Evolutionary conservation across 2,797 vertebrate genomes (phyloP), one percentile per base, ranked within the genome.

Genomic region (Spinibarbus caldwelli): DNA sequence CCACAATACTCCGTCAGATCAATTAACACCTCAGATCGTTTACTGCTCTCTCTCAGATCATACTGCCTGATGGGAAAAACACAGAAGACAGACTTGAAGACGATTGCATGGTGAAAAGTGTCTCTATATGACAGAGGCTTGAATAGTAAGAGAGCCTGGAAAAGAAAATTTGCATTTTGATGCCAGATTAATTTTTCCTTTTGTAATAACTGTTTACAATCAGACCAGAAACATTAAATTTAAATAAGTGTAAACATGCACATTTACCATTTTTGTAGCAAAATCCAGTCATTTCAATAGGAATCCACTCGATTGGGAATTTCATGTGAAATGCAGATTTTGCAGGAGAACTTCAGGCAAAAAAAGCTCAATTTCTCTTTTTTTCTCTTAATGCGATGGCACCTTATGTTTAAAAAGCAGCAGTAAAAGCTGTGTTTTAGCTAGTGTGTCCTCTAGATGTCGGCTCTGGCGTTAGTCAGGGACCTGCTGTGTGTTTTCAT

Each of bases 1-100:
- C 98, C 98, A 2, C 98, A 99, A 91, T 97, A 99, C 90, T 99
- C 97, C 0, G 98, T 99, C 88, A 99, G 95, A 92, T 99, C 98
- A 6, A 99, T 98, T 67, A 99, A 95, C 34, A 99, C 97, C 85
- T 99, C 97, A 0, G 98, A 99, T 36, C 96, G 97, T 82, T 98
- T 99, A 90, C 97, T 98, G 95, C 95, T 99, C 94, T 99, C 98
- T 72, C 98, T 94, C 89, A 99, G 94, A 88, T 99, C 98, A 59
- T 99, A 99, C 88, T 99, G 98, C 87, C 98, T 99, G 94, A 62
- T 34, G 70, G 54, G 21, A 29, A 54, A 47, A 15, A 54, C 29
- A 57, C 34, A 54, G 29, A 31, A 0, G 1, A n/a, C 54, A 29
- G 14, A n/a, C 11, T n/a, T 57, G 19, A 38, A 29, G 52, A 19